Evolutionary conservation across 2,797 vertebrate genomes (phyloP).

Genomic region (Acipenser oxyrinchus): DNA sequence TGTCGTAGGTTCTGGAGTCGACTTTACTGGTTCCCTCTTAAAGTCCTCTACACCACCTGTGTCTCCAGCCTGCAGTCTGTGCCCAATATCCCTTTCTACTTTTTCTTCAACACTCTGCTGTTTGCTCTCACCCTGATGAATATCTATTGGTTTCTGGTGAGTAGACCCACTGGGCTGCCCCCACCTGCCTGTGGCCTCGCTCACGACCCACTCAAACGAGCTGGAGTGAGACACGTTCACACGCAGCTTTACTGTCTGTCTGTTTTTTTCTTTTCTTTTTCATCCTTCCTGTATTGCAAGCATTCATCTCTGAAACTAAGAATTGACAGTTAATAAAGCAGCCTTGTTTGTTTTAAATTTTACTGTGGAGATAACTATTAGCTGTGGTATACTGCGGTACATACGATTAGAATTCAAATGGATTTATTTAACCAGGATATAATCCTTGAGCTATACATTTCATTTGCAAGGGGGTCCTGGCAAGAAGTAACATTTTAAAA

Average conservation of each 20-base stretch:
- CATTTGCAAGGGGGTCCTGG: no score
- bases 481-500: no score
- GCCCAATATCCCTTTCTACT: conserved; percentile 90
- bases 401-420: no score
- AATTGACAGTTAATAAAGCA: no score
- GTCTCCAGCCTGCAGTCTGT: conserved; percentile 76
- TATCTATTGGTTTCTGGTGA: conserved; percentile 97
- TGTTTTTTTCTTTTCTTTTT: neutral
- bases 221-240: no score
- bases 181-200: neutral
- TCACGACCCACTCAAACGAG: neutral
- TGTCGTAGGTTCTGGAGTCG: conserved; percentile 90
- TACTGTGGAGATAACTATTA: no score
- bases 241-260: no score
- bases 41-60: conserved; percentile 83
- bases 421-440: no score
- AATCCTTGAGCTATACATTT: no score
- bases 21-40: conserved; percentile 96
- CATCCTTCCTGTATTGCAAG: neutral
- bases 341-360: no score
- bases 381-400: no score
- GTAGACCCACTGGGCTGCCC: conserved; percentile 24
- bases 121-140: conserved; percentile 84
- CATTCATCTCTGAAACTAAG: no score
- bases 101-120: conserved; percentile 92